Evolutionary conservation across 2,113 vertebrate genomes (phyloP), one percentile per base, ranked within the genome.

Genomic region (Callospermophilus lateralis): DNA sequence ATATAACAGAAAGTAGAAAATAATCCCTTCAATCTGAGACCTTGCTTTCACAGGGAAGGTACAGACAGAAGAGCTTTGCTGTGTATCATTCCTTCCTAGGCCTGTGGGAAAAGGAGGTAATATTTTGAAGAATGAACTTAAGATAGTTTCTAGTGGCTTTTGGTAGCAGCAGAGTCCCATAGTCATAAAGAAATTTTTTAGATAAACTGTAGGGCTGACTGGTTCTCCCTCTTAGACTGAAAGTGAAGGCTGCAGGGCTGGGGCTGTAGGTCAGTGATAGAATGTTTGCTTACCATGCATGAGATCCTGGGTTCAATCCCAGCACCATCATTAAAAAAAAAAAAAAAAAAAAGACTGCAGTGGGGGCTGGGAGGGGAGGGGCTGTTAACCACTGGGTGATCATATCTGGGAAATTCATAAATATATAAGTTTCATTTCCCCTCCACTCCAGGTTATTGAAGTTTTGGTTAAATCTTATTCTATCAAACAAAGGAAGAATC

Each of bases 371-470:
- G 39, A 86, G 6, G 48, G 26, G 48, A 92, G 92, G 90, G 79
- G 42, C 68, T 51, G 74, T 39, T 83, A 89, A 55, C 70, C 78
- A 53, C 42, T 65, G 65, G 30, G 55, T 96, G 83, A 89, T 95
- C 91, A 94, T 90, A 94, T 73, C 80, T 94, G 92, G 76, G 86
- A 95, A 96, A 96, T 72, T 83, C 79, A 87, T 53, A 96, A 93
- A 93, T 79, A 86, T 4, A 94, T 51, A 90, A 93, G 85, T 96
- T 97, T 97, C 92, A 78, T 90, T 94, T 97, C 81, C 90, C 48
- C n/a, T 93, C 67, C 51, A 89, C 26, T 6, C 58, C 61, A 89
- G 63, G 45, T 78, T 83, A 94, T 53, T 96, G 70, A 95, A 86
- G 78, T 11, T 93, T 94, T 96, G 86, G 39, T 22, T 84, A 91